Base-by-base conservation (phyloP, 2,113 vertebrate species). In the Hassar affinis region DNA sequence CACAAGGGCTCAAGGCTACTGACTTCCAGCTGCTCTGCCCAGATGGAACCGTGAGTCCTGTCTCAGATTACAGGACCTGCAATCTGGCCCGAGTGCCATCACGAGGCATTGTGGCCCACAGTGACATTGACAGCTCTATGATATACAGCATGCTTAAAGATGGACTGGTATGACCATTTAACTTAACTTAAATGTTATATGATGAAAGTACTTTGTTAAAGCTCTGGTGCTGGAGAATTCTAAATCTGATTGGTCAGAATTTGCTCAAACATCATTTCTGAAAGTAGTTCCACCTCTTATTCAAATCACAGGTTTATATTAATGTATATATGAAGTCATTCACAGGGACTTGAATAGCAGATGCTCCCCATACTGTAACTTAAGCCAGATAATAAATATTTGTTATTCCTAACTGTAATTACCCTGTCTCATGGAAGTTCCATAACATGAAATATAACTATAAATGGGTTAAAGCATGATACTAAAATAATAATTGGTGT, bases 1-100 rank as follows among this genome's bases (percentile, higher is more conserved):
- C 94, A 0, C 4, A 9, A 14, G 0, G 0, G 0, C 90, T 97
- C 64, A 76, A 47, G 5, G 96, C 97, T 0, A 30, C 20, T 0
- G 93, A 98, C 85, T 99, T 95, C 27, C 79, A 96, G 88, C 94
- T 99, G 51, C 85, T 99, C 85, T 99, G 98, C 71, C 91, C 89
- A 0, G 90, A 98, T 0, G 97, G 98, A 35, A 91, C 75, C 49
- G 93, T 88, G 4, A 94, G 95, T 0, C 86, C 91, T 0, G 90
- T 97, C 75, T 91, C 86, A 0, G 89, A 95, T 7, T 99, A 95
- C 95, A 90, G 90, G 0, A 90, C 1, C 0, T 99, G 98, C 84
- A 92, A 97, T 87, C 87, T 99, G 87, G 96, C 95, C 30, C 92
- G 92, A 0, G 85, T 99, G 47, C 97, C 97, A 0, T 94, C 95